Conservation (phyloP, 2,888 invertebrate species). For the Eristalinus aeneus region DNA sequence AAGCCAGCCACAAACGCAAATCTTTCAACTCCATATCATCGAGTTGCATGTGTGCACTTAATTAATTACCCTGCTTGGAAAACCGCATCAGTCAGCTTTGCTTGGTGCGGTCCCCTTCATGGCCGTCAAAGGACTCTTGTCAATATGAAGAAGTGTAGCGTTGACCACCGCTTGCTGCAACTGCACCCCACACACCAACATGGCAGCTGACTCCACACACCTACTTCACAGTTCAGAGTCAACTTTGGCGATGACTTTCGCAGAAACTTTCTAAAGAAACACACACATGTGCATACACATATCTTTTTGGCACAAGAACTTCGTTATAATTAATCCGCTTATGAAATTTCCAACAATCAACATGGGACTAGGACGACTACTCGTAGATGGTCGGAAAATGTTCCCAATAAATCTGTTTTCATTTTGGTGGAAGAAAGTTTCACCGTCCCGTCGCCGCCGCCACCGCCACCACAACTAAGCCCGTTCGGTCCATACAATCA, state of each 20-base stretch:
- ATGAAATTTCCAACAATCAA: conserved; percentile 69
- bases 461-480: background rate
- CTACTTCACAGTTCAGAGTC: conserved; percentile 26
- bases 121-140: conserved; percentile 30
- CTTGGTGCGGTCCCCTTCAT: conserved; percentile 1
- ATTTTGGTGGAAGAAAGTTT: conserved; percentile 48
- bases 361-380: conserved; percentile 42
- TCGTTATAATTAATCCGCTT: conserved; percentile 69
- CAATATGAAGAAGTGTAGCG: conserved; percentile 28
- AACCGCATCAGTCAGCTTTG: conserved; percentile 34
- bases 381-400: conserved; percentile 55
- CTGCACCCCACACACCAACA: background rate
- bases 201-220: conserved; percentile 12
- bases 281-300: background rate
- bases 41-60: conserved; percentile 55
- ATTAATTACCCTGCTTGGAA: conserved; percentile 49
- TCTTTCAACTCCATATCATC: conserved; percentile 52
- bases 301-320: conserved; percentile 48
- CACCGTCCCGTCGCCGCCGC: background rate
- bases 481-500: conserved; percentile 12
- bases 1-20: conserved; percentile 38
- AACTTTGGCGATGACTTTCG: conserved; percentile 11
- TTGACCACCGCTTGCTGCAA: conserved; percentile 31
- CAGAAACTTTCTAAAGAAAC: conserved; percentile 25
- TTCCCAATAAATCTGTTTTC: conserved; percentile 68